Conservation (phyloP, 2,888 invertebrate genomes). For the Hypselothyrea guttata region DNA sequence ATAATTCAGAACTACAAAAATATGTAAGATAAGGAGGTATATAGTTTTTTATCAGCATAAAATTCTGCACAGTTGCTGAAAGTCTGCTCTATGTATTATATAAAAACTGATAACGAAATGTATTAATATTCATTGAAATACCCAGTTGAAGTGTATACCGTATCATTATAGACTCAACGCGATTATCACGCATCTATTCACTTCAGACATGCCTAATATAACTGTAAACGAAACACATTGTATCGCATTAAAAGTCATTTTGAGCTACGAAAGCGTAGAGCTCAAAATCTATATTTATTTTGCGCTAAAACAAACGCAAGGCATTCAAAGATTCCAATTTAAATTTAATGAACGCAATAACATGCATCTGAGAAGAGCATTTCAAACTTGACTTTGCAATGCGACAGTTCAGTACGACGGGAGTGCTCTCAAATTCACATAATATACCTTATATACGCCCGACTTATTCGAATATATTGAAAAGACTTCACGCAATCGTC, state of each 20-base stretch:
- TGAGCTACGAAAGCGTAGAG: conserved; percentile 30
- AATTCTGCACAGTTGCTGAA: no score
- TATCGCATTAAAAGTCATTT: conserved; percentile 48
- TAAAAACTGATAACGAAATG: no score
- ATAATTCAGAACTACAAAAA: no score
- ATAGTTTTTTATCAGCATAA: no score
- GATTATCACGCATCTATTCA: conserved; percentile 29
- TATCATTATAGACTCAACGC: conserved; percentile 18
- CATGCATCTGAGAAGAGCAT: conserved; percentile 39
- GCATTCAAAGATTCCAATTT: conserved; percentile 11
- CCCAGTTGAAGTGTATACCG: not conserved
- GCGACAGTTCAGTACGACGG: conserved; percentile 46
- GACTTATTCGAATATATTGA: not conserved
- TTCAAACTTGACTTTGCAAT: conserved; percentile 55
- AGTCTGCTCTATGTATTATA: no score
- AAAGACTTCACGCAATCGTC: no score
- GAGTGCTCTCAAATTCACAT: not conserved
- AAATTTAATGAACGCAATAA: conserved; percentile 24
- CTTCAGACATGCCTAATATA: conserved; percentile 21
- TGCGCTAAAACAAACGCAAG: conserved; percentile 19
- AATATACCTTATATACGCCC: not conserved
- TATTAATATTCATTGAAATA: no score
- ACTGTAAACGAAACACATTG: conserved; percentile 37
- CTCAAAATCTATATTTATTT: conserved; percentile 64
- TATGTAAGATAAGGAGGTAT: no score